Evolutionary conservation across 2,113 vertebrate species (phyloP).

Genomic region (Tragelaphus imberbis): DNA sequence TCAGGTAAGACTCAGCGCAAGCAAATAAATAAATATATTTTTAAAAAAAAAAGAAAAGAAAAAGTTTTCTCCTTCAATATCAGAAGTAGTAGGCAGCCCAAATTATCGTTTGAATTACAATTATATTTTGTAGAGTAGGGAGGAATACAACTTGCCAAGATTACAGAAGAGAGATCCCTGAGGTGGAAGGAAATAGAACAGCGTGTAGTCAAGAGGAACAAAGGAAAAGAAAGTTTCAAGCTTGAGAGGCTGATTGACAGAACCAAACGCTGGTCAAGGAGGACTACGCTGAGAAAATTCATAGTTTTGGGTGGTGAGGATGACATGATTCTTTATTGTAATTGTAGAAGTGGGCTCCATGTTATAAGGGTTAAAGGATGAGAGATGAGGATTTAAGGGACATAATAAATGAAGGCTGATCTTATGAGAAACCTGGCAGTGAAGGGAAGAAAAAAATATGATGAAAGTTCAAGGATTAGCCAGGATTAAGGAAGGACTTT

Average conservation of each 20-base stretch:
- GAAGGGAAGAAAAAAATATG: background rate
- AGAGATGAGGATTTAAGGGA: background rate
- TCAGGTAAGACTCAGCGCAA: no score
- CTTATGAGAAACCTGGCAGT: background rate
- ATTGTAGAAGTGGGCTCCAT: background rate
- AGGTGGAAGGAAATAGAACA: background rate
- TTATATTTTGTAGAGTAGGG: background rate
- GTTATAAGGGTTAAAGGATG: background rate
- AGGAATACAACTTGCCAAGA: background rate
- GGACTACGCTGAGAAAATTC: background rate
- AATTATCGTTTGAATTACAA: background rate
- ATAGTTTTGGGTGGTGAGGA: background rate
- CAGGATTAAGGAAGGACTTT: background rate
- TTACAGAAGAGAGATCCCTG: background rate
- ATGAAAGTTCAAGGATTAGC: background rate
- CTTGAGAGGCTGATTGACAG: background rate
- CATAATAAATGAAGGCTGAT: background rate
- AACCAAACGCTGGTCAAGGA: background rate
- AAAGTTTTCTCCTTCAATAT: background rate
- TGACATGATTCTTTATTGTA: background rate
- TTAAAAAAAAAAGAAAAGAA: no score
- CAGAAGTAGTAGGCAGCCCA: background rate
- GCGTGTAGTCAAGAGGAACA: background rate
- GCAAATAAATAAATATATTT: no score
- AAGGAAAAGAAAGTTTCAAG: background rate